Evolutionary conservation across 2,113 vertebrate species (phyloP), one percentile per base, ranked within the genome.

Genomic region (Spermophilus dauricus): DNA sequence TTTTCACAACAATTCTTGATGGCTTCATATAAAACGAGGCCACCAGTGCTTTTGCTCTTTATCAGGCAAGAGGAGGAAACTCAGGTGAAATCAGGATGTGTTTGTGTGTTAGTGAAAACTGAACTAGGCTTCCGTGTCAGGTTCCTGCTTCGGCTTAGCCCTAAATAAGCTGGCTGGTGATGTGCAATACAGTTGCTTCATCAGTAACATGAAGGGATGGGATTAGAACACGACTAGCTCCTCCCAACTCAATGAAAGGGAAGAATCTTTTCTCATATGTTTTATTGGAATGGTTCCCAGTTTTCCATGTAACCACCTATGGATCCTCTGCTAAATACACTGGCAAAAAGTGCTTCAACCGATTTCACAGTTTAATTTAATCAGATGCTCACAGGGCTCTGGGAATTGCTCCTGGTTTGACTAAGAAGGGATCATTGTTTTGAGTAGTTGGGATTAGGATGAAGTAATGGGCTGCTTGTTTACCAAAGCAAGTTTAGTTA

Each of bases 1-100:
- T 83, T 90, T 93, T 91, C 81, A 80, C 8, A 58, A 73, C 32
- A 83, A 34, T 86, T 82, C 94, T 95, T 51, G 8, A 84, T 93
- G 75, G 69, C 93, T 91, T 95, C 63, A 93, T 81, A 39, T 32
- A 82, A 86, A 58, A 65, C 73, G 6, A 89, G 32, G 24, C 14
- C 28, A 32, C 51, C 8, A 16, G 65, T 10, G 53, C 20, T 72
- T 86, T 89, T 45, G 63, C 53, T 93, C 14, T 92, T 95, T 65
- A 82, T 89, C 78, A 92, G 83, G 67, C 3, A 56, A n/a, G 37
- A 58, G 3, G 39, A 78, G 86, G 69, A 88, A 92, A 53, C 85
- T 89, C 84, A 83, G 84, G 42, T 32, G 81, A 95, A 92, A 53
- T 87, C 6, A 39, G 96, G 73, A 37, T 12, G 51, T 56, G 82